Conservation (phyloP, 2,797 vertebrate genomes). For the Karalla daura region DNA sequence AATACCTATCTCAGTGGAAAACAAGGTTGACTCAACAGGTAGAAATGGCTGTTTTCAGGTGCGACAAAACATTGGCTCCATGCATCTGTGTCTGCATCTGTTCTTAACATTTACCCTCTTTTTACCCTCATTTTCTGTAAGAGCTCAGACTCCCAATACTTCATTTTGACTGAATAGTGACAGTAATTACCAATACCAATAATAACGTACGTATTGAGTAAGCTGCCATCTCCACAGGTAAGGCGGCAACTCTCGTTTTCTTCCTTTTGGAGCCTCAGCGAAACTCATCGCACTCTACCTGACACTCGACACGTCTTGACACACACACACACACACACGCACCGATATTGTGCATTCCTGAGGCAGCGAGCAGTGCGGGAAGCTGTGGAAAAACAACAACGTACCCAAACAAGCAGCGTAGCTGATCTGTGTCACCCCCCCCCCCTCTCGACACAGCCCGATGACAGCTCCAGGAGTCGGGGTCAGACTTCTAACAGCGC, state of each 20-base stretch:
- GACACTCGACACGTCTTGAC: constrained; percentile 39
- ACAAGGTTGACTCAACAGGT: neutral
- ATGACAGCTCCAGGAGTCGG: constrained; percentile 44
- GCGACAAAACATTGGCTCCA: no score
- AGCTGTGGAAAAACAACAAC: constrained; percentile 45
- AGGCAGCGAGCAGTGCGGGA: constrained; percentile 15
- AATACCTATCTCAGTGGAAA: neutral
- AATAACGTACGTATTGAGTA: neutral
- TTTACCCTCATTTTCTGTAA: no score
- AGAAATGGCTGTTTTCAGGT: neutral
- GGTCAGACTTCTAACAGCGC: constrained; percentile 27
- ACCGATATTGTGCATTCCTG: constrained; percentile 48
- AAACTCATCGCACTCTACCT: constrained; percentile 3
- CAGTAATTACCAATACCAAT: neutral
- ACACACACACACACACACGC: constrained; percentile 12
- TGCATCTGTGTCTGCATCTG: no score
- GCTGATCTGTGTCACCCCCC: neutral
- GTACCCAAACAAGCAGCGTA: constrained; percentile 34
- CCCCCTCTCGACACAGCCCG: constrained; percentile 46
- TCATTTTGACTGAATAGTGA: no score
- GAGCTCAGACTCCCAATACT: no score
- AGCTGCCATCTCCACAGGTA: neutral
- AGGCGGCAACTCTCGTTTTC: constrained; percentile 2
- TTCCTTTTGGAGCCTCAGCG: neutral
- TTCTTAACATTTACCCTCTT: no score